Conservation (phyloP, 1,140 invertebrate genomes). For the Thalassaphorura encarpata region DNA sequence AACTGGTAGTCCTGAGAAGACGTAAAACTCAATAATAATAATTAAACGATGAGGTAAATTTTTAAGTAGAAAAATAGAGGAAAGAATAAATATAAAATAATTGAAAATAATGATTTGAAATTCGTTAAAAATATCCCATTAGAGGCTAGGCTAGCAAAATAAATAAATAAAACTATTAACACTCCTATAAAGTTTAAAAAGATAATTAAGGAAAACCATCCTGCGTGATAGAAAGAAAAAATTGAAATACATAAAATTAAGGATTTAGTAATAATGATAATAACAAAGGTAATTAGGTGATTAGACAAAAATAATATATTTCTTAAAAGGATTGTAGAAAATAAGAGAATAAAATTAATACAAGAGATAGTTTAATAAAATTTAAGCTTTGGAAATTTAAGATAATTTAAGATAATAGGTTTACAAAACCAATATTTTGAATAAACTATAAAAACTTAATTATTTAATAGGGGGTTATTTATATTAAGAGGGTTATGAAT, state of each 20-base stretch:
- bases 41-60: neutral
- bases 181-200: constrained; percentile 34
- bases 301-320: neutral
- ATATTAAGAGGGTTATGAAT: constrained; percentile 20
- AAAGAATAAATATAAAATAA: constrained; percentile 6
- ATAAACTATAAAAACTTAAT: constrained; percentile 31
- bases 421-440: constrained; percentile 33
- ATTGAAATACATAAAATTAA: constrained; percentile 12
- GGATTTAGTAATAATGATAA: constrained; percentile 20
- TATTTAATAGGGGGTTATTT: constrained; percentile 22
- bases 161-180: constrained; percentile 32
- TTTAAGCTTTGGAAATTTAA: constrained; percentile 30
- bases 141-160: constrained; percentile 26
- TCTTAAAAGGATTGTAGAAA: constrained; percentile 11
- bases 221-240: neutral
- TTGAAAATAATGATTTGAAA: neutral
- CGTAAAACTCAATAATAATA: too few relatives aligned
- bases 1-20: too few relatives aligned
- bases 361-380: constrained; percentile 28
- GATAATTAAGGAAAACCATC: constrained; percentile 29
- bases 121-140: constrained; percentile 25
- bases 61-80: neutral
- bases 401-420: constrained; percentile 21
- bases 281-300: constrained; percentile 14
- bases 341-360: too few relatives aligned